phyloP scores from a whole-genome alignment of 1,140 invertebrate genomes.

The Caenorhabditis briggsae region DNA sequence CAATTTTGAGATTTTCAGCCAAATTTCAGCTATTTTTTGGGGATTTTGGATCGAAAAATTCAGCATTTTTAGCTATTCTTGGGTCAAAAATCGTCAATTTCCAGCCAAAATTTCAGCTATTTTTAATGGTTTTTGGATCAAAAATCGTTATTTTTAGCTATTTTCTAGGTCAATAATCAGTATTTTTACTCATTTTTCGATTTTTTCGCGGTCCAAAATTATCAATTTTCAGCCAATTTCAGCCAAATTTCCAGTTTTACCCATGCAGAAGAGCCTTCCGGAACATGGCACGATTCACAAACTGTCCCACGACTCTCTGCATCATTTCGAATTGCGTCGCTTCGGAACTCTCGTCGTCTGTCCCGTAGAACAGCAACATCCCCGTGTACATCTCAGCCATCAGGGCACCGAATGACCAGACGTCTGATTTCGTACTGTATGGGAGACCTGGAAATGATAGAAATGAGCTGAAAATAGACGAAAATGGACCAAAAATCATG shows the following conservation, averaged over 20 bases:
- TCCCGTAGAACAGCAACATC: background rate
- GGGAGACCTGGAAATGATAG: conserved; percentile 14
- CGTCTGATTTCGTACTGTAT: background rate
- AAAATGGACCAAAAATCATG: background rate
- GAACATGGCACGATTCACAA: background rate
- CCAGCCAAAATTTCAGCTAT: too few relatives aligned
- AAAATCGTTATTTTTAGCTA: background rate
- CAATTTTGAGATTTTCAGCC: too few relatives aligned
- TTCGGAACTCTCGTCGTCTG: background rate
- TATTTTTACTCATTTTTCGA: background rate
- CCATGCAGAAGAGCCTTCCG: background rate
- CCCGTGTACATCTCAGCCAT: background rate
- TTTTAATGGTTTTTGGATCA: too few relatives aligned
- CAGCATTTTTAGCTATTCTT: too few relatives aligned
- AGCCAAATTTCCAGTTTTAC: background rate
- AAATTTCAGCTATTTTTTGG: too few relatives aligned
- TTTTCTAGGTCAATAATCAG: background rate
- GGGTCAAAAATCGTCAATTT: too few relatives aligned
- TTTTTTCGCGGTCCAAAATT: background rate
- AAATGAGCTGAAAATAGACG: background rate
- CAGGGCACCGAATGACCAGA: background rate
- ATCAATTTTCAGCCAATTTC: background rate
- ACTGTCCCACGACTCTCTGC: background rate
- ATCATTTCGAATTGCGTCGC: background rate
- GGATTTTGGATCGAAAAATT: too few relatives aligned